Evolutionary conservation across 2,113 vertebrate genomes (phyloP).

Genomic region (Pedetes capensis): DNA sequence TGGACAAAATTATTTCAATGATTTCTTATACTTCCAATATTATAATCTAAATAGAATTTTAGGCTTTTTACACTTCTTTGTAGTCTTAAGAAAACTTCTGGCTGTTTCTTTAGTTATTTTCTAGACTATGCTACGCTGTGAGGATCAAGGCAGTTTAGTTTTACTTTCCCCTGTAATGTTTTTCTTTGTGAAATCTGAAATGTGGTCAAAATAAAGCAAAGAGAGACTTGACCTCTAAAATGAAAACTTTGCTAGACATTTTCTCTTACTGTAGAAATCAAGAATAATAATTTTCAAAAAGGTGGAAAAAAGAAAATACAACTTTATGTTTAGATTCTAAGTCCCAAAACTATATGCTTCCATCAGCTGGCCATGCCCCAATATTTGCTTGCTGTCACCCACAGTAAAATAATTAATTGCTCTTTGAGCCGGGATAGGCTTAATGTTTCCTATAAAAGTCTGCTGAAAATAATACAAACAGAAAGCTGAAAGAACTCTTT

Average conservation of each 20-base stretch:
- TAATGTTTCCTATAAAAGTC: not conserved
- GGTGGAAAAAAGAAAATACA: not conserved
- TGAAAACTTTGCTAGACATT: constrained; percentile 9
- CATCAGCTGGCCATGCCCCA: not conserved
- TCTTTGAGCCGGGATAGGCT: not conserved
- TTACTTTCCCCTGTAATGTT: constrained; percentile 28
- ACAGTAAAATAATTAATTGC: not conserved
- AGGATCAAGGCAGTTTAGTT: not conserved
- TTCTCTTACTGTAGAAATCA: not conserved
- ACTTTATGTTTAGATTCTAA: not conserved
- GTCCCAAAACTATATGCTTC: not conserved
- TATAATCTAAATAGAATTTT: constrained; percentile 17
- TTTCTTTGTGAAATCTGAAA: constrained; percentile 37
- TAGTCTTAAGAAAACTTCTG: not conserved
- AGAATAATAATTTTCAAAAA: not conserved
- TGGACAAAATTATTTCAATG: not conserved
- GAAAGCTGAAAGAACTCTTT: not conserved
- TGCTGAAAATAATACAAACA: not conserved
- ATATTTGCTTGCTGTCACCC: not conserved
- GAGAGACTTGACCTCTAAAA: constrained; percentile 16
- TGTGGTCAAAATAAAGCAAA: constrained; percentile 34
- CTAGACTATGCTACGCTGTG: not conserved
- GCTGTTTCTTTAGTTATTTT: constrained; percentile 9
- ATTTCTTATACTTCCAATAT: not conserved
- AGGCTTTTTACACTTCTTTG: not conserved